phyloP scores from a whole-genome alignment of 1,140 invertebrate species.

The Ceratina calcarata region DNA sequence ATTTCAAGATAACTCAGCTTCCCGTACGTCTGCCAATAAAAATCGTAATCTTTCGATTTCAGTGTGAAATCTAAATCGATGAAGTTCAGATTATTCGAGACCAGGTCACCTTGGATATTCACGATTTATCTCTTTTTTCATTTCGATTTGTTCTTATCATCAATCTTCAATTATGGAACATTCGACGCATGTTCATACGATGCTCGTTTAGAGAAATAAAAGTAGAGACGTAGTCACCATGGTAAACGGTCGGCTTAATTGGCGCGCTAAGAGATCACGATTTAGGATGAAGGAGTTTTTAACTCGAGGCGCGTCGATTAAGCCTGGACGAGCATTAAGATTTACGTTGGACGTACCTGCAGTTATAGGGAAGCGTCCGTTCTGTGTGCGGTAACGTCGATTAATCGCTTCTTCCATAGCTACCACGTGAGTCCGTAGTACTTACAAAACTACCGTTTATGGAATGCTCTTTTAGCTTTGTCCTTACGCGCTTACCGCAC shows the following conservation, averaged over 20 bases:
- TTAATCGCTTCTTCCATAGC: constrained; percentile 67
- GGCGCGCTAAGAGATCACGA: constrained; percentile 35
- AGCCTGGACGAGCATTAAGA: constrained; percentile 44
- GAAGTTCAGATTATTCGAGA: neutral
- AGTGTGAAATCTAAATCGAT: neutral
- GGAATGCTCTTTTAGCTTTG: constrained; percentile 39
- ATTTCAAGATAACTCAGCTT: neutral
- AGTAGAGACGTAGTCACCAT: constrained; percentile 21
- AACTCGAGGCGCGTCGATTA: constrained; percentile 59
- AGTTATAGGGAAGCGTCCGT: constrained; percentile 72
- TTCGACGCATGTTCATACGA: constrained; percentile 24
- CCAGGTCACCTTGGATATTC: neutral
- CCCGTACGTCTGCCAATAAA: neutral
- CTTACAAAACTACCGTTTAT: constrained; percentile 42
- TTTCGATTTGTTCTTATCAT: neutral
- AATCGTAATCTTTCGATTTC: neutral
- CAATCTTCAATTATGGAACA: neutral
- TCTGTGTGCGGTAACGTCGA: constrained; percentile 69
- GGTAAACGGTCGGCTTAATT: constrained; percentile 43
- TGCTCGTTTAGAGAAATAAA: constrained; percentile 29
- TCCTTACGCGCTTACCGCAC: constrained; percentile 24
- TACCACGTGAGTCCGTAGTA: constrained; percentile 71
- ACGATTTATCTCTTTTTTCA: neutral
- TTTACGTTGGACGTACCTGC: constrained; percentile 68
- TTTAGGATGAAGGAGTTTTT: neutral